A percentile compares a stretch with the other conserved stretches of the same genome.
Conservation (phyloP, 2,113 vertebrate genomes). For the Ardeotis arabs region DNA sequence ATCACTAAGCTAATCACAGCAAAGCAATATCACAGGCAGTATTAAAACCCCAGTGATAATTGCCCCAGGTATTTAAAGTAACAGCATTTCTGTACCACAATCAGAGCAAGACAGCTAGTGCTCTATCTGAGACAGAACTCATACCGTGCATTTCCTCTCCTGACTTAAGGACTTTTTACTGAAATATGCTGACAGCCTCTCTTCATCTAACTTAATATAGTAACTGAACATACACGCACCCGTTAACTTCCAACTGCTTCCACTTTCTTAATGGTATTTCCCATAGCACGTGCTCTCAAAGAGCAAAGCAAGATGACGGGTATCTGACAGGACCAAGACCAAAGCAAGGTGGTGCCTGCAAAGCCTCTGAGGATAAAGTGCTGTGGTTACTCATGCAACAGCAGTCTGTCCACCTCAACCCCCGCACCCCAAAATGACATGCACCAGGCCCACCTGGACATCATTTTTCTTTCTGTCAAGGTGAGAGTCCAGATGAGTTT, state of each 20-base stretch:
- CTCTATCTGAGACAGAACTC: not conserved
- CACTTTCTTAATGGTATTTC: not conserved
- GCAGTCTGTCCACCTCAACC: not conserved
- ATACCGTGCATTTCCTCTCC: not conserved
- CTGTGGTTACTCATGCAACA: not conserved
- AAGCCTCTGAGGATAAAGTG: not conserved
- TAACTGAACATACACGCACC: fast-evolving
- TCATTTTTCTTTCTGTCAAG: not conserved
- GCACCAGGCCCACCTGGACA: fast-evolving
- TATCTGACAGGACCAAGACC: not conserved
- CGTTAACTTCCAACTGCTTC: not conserved
- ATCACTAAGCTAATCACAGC: constrained; percentile 56
- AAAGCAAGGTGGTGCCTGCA: not conserved
- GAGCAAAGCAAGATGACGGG: not conserved
- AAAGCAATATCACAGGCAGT: not conserved
- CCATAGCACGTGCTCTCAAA: not conserved
- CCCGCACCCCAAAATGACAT: not conserved
- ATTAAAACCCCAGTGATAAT: constrained; percentile 27
- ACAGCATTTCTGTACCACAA: not conserved
- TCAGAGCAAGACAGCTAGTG: not conserved
- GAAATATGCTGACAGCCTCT: not conserved
- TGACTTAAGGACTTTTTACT: not conserved
- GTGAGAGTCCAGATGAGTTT: not conserved
- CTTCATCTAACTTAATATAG: not conserved
- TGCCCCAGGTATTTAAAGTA: constrained; percentile 33